Percentiles rank a stretch among this genome's conserved stretches.
phyloP scores from a whole-genome alignment of 2,113 vertebrate genomes.

The Anarhynchus alexandrinus region DNA sequence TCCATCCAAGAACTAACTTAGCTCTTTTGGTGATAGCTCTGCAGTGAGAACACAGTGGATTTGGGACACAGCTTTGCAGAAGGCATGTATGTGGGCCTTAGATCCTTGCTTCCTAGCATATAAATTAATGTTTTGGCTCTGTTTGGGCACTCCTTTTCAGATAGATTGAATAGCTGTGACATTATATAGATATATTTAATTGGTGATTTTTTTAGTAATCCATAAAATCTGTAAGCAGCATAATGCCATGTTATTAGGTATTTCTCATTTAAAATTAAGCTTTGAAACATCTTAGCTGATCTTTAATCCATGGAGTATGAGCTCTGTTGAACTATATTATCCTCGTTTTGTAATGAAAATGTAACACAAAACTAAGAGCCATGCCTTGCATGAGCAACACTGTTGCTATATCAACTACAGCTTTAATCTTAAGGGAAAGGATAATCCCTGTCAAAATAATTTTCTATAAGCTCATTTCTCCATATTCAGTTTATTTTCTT shows the following conservation, averaged over 20 bases:
- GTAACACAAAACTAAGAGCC: neutral
- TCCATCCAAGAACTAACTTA: neutral
- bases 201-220: neutral
- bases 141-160: neutral
- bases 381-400: neutral
- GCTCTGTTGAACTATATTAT: neutral
- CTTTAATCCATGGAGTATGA: neutral
- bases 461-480: neutral
- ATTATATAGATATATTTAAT: neutral
- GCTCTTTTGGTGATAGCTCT: neutral
- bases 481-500: neutral
- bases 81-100: neutral
- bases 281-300: neutral
- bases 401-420: neutral
- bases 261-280: neutral
- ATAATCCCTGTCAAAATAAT: neutral
- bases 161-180: neutral
- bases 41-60: neutral
- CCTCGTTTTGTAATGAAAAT: neutral
- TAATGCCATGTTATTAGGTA: neutral
- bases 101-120: neutral
- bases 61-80: neutral
- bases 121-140: neutral
- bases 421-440: neutral
- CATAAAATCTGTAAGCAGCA: neutral